phyloP scores from a whole-genome alignment of 2,113 vertebrate species.

The Scalopus aquaticus region DNA sequence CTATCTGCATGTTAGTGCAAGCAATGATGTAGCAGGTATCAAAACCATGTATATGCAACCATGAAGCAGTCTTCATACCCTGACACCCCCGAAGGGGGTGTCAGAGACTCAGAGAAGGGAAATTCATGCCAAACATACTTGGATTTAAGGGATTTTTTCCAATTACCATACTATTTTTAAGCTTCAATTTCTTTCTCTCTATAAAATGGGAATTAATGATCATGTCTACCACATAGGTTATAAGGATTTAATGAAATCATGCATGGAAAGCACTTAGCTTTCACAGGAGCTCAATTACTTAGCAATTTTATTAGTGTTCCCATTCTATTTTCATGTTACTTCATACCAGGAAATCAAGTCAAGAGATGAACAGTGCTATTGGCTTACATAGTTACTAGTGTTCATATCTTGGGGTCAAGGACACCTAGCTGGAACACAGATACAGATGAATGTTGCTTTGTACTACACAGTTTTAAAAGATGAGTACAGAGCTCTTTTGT shows the following conservation, averaged over 20 bases:
- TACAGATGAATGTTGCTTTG: not conserved
- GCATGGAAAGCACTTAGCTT: not conserved
- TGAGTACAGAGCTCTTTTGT: not conserved
- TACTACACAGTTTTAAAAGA: not conserved
- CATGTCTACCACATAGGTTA: not conserved
- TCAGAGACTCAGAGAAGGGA: not conserved
- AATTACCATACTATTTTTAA: not conserved
- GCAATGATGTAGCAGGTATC: not conserved
- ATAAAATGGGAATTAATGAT: not conserved
- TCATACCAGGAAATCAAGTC: not conserved
- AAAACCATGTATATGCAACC: not conserved
- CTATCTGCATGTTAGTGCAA: not conserved
- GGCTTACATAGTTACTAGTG: not conserved
- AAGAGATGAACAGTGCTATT: not conserved
- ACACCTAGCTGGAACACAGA: not conserved
- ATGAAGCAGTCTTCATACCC: not conserved
- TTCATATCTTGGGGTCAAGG: not conserved
- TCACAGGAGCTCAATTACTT: not conserved
- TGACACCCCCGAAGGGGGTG: not conserved
- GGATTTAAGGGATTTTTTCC: not conserved
- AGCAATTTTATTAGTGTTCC: not conserved
- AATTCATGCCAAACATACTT: not conserved
- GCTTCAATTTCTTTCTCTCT: slow-evolving; percentile 27
- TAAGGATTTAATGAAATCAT: slow-evolving; percentile 13
- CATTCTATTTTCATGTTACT: not conserved